These are phyloP conservation scores for Chloroceryle inda DNA, from an alignment of 2,797 vertebrate species.

Conservation along the genomic window DNA sequence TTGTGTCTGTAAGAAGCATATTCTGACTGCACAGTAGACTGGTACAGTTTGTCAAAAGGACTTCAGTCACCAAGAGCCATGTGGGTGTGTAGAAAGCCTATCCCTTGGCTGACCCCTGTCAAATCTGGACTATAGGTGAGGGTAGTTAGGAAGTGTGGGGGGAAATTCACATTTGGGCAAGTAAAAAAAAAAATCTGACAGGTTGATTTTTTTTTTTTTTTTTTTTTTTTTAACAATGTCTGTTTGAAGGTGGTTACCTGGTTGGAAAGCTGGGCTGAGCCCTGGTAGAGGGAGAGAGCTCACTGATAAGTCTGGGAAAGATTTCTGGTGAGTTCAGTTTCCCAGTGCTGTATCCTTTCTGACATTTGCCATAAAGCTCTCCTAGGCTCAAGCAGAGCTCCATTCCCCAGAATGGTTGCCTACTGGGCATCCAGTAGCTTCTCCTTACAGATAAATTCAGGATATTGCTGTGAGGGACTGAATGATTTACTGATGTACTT, in stretches of 20 bases:
- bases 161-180: not conserved
- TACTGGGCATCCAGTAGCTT: not conserved
- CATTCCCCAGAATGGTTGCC: not conserved
- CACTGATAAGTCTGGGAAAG: not conserved
- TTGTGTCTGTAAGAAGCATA: not conserved
- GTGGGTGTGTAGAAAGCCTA: not conserved
- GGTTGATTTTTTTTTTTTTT: not conserved
- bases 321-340: not conserved
- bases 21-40: not conserved
- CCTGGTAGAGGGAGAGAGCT: not conserved
- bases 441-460: not conserved
- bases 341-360: not conserved
- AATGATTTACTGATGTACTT: not conserved
- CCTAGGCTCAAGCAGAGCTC: not conserved
- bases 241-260: not conserved
- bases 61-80: not conserved
- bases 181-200: not conserved
- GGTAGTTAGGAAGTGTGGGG: not conserved
- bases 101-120: not conserved
- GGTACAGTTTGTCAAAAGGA: not conserved
- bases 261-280: not conserved
- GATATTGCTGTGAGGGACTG: not conserved
- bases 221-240: not conserved
- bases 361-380: not conserved
- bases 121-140: not conserved